Conservation (phyloP, 2,113 vertebrate genomes). For the Salminus brasiliensis region DNA sequence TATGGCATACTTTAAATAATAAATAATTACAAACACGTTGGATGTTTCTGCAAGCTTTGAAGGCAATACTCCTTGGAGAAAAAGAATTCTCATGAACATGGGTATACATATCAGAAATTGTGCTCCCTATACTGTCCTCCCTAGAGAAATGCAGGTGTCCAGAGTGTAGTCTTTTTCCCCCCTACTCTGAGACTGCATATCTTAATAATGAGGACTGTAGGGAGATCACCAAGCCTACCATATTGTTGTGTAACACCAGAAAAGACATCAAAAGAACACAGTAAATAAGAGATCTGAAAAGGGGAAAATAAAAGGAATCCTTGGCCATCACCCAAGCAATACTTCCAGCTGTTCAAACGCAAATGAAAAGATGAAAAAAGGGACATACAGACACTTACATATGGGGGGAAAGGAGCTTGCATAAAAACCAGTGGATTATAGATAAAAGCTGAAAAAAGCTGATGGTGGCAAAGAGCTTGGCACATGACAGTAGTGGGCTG, state of each 20-base stretch:
- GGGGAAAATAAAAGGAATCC: neutral
- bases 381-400: neutral
- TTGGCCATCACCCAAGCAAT: neutral
- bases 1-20: too few relatives aligned
- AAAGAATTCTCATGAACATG: slow-evolving; percentile 7
- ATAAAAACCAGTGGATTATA: neutral
- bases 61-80: neutral
- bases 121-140: neutral
- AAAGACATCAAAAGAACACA: neutral
- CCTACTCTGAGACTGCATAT: slow-evolving; percentile 15
- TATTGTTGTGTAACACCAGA: neutral
- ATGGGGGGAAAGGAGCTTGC: neutral
- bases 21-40: neutral
- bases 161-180: neutral
- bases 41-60: neutral
- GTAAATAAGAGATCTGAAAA: neutral
- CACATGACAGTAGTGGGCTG: neutral
- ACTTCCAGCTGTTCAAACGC: neutral
- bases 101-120: neutral
- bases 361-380: neutral
- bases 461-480: neutral
- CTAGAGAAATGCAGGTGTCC: slow-evolving; percentile 16
- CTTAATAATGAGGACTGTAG: slow-evolving; percentile 35
- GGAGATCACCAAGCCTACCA: slow-evolving; percentile 24
- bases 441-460: neutral